Evolutionary conservation across 2,888 invertebrate species (phyloP).

Genomic region (Rhamnusium bicolor): DNA sequence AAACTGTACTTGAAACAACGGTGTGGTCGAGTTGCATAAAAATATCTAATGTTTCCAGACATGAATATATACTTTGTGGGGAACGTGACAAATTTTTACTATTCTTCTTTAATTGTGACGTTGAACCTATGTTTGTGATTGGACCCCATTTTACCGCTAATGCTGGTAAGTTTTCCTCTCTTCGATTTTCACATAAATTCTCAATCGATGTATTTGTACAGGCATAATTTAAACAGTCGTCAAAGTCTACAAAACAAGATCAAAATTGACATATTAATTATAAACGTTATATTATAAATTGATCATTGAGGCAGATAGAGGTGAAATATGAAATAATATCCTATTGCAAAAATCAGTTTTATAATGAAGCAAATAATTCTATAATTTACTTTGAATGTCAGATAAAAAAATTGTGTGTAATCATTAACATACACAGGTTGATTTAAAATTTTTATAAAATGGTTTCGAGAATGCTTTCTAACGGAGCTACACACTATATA

Average conservation of each 20-base stretch:
- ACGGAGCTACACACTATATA: too few relatives aligned
- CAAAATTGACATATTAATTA: too few relatives aligned
- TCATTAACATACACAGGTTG: too few relatives aligned
- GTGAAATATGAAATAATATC: too few relatives aligned
- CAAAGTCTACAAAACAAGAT: neutral
- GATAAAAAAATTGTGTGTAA: too few relatives aligned
- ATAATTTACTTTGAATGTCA: too few relatives aligned
- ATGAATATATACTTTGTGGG: slow-evolving; percentile 8
- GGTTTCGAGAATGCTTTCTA: too few relatives aligned
- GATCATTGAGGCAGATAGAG: too few relatives aligned
- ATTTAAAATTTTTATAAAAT: too few relatives aligned
- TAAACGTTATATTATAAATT: too few relatives aligned
- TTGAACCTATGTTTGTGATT: slow-evolving; percentile 51
- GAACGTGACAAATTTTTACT: slow-evolving; percentile 16
- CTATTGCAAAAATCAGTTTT: too few relatives aligned
- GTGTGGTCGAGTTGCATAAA: slow-evolving; percentile 6
- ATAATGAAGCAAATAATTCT: too few relatives aligned
- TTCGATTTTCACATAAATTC: slow-evolving; percentile 53
- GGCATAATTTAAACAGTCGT: neutral
- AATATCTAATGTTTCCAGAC: neutral
- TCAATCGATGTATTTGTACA: slow-evolving; percentile 56
- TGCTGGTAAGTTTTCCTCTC: slow-evolving; percentile 51
- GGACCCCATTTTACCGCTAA: slow-evolving; percentile 58
- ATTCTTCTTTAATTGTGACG: slow-evolving; percentile 16
- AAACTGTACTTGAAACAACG: neutral